Percentiles rank a stretch among this genome's conserved stretches.
phyloP scores from a whole-genome alignment of 2,113 vertebrate species.

The Mobula birostris region DNA sequence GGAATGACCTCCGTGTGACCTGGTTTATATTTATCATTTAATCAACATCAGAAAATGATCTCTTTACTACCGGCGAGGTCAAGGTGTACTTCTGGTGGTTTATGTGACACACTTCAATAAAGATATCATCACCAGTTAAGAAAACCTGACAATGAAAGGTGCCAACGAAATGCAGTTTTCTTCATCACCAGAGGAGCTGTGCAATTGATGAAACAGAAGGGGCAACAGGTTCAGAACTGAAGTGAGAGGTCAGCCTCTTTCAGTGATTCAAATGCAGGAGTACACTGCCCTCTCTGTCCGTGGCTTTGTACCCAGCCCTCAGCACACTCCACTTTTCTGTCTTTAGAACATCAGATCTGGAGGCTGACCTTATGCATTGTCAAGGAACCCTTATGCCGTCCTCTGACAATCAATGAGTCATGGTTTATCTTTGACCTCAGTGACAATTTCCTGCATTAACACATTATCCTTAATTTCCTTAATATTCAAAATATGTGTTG shows the following conservation, averaged over 20 bases:
- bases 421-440: no score
- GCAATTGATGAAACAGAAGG: background rate
- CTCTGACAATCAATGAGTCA: no score
- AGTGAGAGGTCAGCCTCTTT: background rate
- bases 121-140: background rate
- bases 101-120: background rate
- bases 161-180: background rate
- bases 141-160: no score
- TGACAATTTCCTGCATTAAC: no score
- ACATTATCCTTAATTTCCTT: no score
- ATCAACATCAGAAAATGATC: background rate
- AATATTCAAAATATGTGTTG: no score
- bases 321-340: background rate
- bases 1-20: background rate
- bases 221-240: background rate
- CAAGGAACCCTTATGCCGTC: no score
- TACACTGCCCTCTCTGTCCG: background rate
- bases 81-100: background rate
- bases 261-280: no score
- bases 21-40: background rate
- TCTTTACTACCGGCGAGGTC: background rate
- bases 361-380: no score
- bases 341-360: no score
- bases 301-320: background rate
- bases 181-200: background rate